These are phyloP conservation scores for Dyspetes luteomarginatus DNA, from an alignment of 2,888 invertebrate species.

Conservation along the genomic window DNA sequence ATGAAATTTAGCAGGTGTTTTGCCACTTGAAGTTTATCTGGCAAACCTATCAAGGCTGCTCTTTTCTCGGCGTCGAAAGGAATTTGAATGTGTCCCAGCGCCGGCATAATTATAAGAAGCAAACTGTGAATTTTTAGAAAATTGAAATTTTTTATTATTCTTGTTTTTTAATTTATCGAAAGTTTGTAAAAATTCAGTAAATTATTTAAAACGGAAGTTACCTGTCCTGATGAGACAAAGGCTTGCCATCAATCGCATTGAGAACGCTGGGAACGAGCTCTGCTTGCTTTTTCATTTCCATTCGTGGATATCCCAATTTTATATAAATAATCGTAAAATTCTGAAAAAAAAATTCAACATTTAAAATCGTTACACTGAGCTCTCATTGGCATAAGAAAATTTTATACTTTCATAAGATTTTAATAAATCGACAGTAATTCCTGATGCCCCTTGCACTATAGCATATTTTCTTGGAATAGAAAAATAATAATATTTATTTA, in stretches of 20 bases:
- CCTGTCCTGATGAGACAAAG: slow-evolving; percentile 93
- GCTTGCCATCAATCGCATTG: slow-evolving; percentile 91
- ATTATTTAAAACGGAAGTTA: slow-evolving; percentile 81
- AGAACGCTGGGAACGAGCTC: slow-evolving; percentile 90
- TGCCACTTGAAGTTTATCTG: slow-evolving; percentile 88
- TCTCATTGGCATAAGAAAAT: no score
- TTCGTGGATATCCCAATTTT: slow-evolving; percentile 94
- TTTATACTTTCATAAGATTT: no score
- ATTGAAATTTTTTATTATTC: background rate
- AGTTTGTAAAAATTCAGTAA: background rate
- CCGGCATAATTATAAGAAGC: slow-evolving; percentile 91
- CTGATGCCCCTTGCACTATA: no score
- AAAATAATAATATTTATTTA: no score
- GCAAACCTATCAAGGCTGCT: slow-evolving; percentile 88
- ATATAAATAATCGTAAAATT: slow-evolving; percentile 97
- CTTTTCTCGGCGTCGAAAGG: slow-evolving; percentile 87
- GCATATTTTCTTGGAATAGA: no score
- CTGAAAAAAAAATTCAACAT: slow-evolving; percentile 87
- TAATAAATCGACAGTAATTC: no score
- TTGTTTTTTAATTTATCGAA: slow-evolving; percentile 3
- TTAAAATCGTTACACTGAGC: no score
- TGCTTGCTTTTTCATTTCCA: slow-evolving; percentile 90
- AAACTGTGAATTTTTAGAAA: slow-evolving; percentile 85
- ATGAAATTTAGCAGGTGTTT: slow-evolving; percentile 90
- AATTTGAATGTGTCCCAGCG: slow-evolving; percentile 89